phyloP scores from a whole-genome alignment of 1,140 invertebrate species.

The Lethocerus indicus region DNA sequence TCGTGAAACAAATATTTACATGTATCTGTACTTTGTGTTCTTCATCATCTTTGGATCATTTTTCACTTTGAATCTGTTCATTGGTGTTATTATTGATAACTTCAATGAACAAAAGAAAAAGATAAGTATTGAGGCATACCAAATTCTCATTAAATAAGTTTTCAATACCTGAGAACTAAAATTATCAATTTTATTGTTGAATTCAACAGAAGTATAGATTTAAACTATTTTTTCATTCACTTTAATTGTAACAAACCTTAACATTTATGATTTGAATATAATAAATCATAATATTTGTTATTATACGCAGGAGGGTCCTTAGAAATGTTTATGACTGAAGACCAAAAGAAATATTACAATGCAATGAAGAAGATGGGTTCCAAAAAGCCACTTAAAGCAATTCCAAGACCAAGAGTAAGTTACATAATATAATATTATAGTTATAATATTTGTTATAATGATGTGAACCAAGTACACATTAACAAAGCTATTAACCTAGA shows the following conservation, averaged over 20 bases:
- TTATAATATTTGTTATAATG: too few relatives aligned
- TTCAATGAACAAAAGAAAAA: conserved; percentile 99
- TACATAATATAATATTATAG: too few relatives aligned
- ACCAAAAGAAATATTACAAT: conserved; percentile 99
- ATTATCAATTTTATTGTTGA: neutral
- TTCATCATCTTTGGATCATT: conserved; percentile 96
- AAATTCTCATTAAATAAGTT: conserved; percentile 5
- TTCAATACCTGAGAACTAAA: neutral
- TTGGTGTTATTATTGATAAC: conserved; percentile 96
- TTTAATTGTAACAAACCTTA: too few relatives aligned
- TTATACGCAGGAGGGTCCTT: conserved; percentile 77
- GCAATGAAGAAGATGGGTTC: conserved; percentile 99
- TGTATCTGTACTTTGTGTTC: conserved; percentile 96
- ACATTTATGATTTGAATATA: too few relatives aligned
- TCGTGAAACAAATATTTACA: conserved; percentile 85
- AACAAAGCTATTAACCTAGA: too few relatives aligned
- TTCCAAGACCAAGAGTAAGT: conserved; percentile 82
- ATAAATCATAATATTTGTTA: conserved; percentile 7
- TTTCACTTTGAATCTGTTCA: conserved; percentile 94
- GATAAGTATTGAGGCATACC: conserved; percentile 39
- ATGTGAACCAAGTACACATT: too few relatives aligned
- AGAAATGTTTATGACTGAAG: conserved; percentile 99
- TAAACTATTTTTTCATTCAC: neutral
- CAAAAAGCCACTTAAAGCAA: conserved; percentile 94
- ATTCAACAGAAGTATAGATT: neutral